Evolutionary conservation across 2,113 vertebrate species (phyloP).

Genomic region (Miniopterus natalensis): DNA sequence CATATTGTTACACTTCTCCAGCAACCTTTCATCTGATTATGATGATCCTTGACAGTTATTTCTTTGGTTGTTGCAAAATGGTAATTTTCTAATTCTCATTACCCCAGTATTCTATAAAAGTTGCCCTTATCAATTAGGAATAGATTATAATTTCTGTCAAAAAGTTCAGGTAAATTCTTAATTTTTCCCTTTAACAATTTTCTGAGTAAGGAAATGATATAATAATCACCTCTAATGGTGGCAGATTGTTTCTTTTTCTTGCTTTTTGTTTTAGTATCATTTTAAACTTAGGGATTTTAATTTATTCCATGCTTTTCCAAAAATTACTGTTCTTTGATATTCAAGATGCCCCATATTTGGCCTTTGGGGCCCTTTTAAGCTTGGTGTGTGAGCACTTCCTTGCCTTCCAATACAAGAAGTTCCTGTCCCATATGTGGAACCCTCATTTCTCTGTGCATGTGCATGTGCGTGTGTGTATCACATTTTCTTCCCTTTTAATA

Average conservation of each 20-base stretch:
- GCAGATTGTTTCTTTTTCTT: conserved; percentile 38
- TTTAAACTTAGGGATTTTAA: conserved; percentile 37
- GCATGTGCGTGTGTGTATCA: background rate
- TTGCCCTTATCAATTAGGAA: background rate
- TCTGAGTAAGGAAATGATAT: conserved; percentile 27
- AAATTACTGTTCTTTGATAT: background rate
- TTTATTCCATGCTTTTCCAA: conserved; percentile 42
- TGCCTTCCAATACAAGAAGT: conserved; percentile 26
- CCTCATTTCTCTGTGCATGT: background rate
- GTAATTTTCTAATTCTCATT: conserved; percentile 55
- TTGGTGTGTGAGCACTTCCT: background rate
- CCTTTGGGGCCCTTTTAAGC: conserved; percentile 24
- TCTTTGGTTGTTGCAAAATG: conserved; percentile 56
- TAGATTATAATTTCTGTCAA: conserved; percentile 55
- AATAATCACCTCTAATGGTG: background rate
- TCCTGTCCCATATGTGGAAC: conserved; percentile 39
- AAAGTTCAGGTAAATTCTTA: conserved; percentile 17
- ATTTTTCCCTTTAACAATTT: conserved; percentile 51
- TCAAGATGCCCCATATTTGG: conserved; percentile 26
- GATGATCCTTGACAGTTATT: conserved; percentile 14
- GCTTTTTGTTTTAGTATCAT: conserved; percentile 43
- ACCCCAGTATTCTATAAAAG: background rate
- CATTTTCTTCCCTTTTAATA: conserved; percentile 40
- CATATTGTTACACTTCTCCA: background rate
- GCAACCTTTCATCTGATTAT: background rate